Conservation (phyloP, 2,888 invertebrate genomes). For the Philaethria dido region DNA sequence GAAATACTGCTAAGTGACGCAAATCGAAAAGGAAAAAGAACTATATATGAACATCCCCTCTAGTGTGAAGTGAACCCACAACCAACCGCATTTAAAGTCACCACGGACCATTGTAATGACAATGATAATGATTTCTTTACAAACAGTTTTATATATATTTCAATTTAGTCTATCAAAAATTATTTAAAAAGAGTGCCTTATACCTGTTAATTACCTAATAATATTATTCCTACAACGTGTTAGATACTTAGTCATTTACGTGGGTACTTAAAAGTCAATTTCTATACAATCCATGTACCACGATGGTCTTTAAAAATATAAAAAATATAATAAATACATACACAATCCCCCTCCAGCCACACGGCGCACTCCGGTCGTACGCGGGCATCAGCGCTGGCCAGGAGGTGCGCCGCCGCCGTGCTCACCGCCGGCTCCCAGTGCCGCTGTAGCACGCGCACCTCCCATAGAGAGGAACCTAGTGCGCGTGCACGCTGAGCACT, state of each 20-base stretch:
- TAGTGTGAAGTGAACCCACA: too few species aligned
- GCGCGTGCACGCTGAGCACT: slow-evolving; percentile 92
- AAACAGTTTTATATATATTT: not conserved
- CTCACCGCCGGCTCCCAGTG: slow-evolving; percentile 86
- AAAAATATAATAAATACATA: too few species aligned
- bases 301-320: too few species aligned
- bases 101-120: too few species aligned
- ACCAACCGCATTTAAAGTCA: too few species aligned
- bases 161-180: not conserved
- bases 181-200: not conserved
- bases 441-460: slow-evolving; percentile 88
- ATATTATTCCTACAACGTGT: too few species aligned
- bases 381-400: slow-evolving; percentile 48
- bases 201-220: too few species aligned
- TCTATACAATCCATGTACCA: not conserved
- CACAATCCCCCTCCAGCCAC: slow-evolving; percentile 28
- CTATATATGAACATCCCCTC: too few species aligned
- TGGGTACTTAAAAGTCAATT: not conserved
- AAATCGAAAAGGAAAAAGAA: too few species aligned
- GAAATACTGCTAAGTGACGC: too few species aligned
- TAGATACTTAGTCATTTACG: not conserved
- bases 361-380: slow-evolving; percentile 38
- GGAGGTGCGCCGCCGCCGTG: slow-evolving; percentile 84
- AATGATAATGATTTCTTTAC: not conserved
- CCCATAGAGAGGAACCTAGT: slow-evolving; percentile 96